Conservation (phyloP, 2,113 vertebrate species). For the Protobothrops flavoviridis region DNA sequence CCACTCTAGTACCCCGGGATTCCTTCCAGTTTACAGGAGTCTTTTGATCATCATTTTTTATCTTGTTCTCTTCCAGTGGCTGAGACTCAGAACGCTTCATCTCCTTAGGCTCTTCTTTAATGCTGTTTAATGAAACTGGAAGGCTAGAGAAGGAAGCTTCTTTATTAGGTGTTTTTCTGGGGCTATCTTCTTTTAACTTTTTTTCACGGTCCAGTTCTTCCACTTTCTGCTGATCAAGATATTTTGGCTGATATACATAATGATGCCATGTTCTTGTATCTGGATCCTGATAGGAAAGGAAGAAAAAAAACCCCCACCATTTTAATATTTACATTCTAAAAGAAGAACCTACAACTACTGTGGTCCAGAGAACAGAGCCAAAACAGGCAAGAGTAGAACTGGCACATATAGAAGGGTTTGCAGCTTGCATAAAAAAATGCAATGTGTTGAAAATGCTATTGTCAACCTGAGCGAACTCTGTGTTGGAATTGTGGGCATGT, state of each 20-base stretch:
- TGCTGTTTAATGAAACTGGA: conserved; percentile 76
- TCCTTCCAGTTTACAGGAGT: conserved; percentile 86
- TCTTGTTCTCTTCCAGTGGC: conserved; percentile 80
- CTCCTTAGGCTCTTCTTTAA: conserved; percentile 86
- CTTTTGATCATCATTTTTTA: conserved; percentile 82
- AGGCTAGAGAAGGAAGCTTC: conserved; percentile 74
- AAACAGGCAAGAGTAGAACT: background rate
- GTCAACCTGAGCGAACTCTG: background rate
- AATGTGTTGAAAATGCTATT: background rate
- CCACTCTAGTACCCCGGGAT: conserved; percentile 81
- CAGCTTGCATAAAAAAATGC: background rate
- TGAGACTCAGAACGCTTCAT: conserved; percentile 79
- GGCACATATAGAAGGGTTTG: background rate
- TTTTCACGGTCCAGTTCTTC: conserved; percentile 83
- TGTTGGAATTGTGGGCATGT: background rate
- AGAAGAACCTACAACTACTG: background rate
- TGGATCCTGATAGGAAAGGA: conserved; percentile 77
- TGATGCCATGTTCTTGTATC: conserved; percentile 91
- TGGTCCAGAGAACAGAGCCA: background rate
- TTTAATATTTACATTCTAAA: conserved; percentile 32
- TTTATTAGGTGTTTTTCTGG: conserved; percentile 87
- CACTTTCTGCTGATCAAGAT: conserved; percentile 86
- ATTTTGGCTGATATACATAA: conserved; percentile 90
- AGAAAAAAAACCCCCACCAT: conserved; percentile 4
- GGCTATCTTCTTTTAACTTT: conserved; percentile 85